phyloP scores from a whole-genome alignment of 2,797 vertebrate species.

The Eurystomus glaucurus region DNA sequence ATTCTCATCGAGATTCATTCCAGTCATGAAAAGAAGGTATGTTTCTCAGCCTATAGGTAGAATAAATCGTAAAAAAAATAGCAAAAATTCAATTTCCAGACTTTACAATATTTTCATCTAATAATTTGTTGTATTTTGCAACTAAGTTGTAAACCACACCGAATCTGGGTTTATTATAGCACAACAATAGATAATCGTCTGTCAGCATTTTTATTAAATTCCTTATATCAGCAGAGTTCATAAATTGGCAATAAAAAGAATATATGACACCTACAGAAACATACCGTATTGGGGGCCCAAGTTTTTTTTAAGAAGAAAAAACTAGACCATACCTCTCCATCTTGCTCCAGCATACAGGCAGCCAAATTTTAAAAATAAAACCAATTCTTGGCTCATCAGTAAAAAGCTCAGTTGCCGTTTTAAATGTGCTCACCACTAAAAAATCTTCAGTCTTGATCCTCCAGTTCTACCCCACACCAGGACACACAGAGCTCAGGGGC shows the following conservation, averaged over 20 bases:
- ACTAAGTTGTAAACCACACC: background rate
- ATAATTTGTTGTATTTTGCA: background rate
- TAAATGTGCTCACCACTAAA: background rate
- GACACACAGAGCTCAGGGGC: background rate
- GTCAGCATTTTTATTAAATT: conserved; percentile 25
- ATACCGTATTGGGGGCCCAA: rapidly evolving
- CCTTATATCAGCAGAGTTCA: conserved; percentile 1
- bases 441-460: background rate
- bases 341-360: background rate
- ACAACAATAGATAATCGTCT: background rate
- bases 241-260: background rate
- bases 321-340: background rate
- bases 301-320: background rate
- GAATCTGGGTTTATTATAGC: background rate
- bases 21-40: background rate
- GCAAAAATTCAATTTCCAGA: conserved; percentile 20
- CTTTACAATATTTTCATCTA: background rate
- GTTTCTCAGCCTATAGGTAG: background rate
- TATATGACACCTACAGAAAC: background rate
- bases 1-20: background rate
- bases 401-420: background rate
- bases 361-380: background rate
- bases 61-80: conserved; percentile 17
- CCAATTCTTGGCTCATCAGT: background rate
- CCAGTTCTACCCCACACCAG: rapidly evolving